phyloP scores from a whole-genome alignment of 2,888 invertebrate genomes.

The Crepidodera aurea region DNA sequence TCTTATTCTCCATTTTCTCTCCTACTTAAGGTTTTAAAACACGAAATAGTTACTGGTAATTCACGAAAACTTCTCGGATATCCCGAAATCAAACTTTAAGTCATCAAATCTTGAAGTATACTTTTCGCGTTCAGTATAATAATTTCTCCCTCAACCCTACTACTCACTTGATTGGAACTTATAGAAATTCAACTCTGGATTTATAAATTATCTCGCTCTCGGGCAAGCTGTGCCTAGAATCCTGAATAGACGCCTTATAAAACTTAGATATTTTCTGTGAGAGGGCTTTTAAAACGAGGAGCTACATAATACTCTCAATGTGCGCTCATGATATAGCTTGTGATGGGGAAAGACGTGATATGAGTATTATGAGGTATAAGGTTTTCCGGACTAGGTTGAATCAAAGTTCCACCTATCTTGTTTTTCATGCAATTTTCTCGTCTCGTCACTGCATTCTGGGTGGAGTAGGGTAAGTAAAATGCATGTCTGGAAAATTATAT shows the following conservation, averaged over 20 bases:
- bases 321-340: constrained; percentile 28
- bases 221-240: constrained; percentile 24
- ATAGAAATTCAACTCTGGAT: constrained; percentile 25
- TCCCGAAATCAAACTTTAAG: background rate
- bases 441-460: constrained; percentile 18
- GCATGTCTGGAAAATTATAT: constrained; percentile 26
- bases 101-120: constrained; percentile 2
- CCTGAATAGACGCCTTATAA: constrained; percentile 25
- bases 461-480: constrained; percentile 18
- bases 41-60: background rate
- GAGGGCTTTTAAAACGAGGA: constrained; percentile 33
- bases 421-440: constrained; percentile 23
- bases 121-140: constrained; percentile 13
- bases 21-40: background rate
- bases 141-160: constrained; percentile 1
- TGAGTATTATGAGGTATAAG: constrained; percentile 19
- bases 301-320: constrained; percentile 35
- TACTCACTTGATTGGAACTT: constrained; percentile 32
- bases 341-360: constrained; percentile 13
- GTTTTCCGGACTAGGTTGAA: constrained; percentile 11
- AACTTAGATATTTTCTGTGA: constrained; percentile 32
- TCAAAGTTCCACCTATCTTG: constrained; percentile 26
- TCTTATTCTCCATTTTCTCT: background rate
- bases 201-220: constrained; percentile 32
- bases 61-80: background rate